phyloP scores from a whole-genome alignment of 2,113 vertebrate species.

The Otolemur garnettii region DNA sequence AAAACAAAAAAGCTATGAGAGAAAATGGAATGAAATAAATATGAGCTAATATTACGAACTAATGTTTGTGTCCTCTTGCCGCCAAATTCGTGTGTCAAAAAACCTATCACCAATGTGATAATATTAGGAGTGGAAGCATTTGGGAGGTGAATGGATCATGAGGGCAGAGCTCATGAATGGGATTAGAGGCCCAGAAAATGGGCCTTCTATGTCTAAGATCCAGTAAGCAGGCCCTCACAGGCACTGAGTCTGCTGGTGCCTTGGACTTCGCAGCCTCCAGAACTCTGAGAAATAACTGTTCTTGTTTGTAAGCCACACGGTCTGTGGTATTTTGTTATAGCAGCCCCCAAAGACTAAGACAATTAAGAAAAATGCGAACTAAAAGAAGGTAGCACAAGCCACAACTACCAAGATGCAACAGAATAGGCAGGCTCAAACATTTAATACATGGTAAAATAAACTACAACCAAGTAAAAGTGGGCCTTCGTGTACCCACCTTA shows the following conservation, averaged over 20 bases:
- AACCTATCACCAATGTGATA: not conserved
- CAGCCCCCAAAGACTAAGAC: not conserved
- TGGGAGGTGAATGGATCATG: not conserved
- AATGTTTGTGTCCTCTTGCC: not conserved
- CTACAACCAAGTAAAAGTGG: not conserved
- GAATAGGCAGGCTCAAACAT: not conserved
- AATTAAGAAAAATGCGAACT: not conserved
- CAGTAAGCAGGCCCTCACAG: not conserved
- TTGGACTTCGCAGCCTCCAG: not conserved
- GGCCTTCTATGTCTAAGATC: not conserved
- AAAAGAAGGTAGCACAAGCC: not conserved
- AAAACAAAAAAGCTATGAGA: slow-evolving; percentile 21
- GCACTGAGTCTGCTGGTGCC: not conserved
- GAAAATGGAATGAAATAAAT: slow-evolving; percentile 12
- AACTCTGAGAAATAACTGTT: not conserved
- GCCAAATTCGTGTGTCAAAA: not conserved
- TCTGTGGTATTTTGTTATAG: not conserved
- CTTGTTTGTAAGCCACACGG: not conserved
- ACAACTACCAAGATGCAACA: not conserved
- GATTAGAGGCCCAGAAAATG: not conserved
- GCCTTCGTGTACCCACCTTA: not conserved
- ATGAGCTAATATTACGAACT: not conserved
- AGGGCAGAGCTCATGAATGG: not conserved
- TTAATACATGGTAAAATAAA: not conserved
- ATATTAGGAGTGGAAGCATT: not conserved